Evolutionary conservation across 2,797 vertebrate species (phyloP).

Genomic region (Centroberyx gerrardi): DNA sequence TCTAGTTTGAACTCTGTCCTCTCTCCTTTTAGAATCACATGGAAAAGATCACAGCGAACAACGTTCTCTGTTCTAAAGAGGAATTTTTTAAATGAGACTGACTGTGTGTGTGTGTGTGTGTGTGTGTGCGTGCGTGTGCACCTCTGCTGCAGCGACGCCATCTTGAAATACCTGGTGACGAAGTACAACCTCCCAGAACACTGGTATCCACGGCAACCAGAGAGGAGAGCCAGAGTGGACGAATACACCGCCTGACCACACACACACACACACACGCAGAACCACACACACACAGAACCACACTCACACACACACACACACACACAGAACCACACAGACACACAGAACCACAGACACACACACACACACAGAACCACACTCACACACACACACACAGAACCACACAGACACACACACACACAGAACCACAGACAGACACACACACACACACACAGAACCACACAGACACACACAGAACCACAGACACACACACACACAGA

Average conservation of each 20-base stretch:
- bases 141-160: conserved; percentile 79
- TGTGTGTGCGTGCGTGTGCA: neutral
- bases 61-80: no score
- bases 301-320: neutral
- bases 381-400: no score
- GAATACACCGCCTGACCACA: conserved; percentile 87
- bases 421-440: no score
- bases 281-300: conserved; percentile 49
- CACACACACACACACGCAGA: conserved; percentile 74
- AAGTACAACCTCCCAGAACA: conserved; percentile 71
- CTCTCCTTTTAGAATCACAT: no score
- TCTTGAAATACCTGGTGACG: conserved; percentile 83
- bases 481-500: no score
- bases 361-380: no score
- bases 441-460: no score
- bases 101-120: neutral
- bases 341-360: conserved; percentile 36
- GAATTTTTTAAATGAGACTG: no score
- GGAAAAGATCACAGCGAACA: no score
- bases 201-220: conserved; percentile 84
- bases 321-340: conserved; percentile 44
- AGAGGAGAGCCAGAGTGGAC: conserved; percentile 80
- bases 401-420: no score
- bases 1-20: no score
- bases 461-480: no score